phyloP scores from a whole-genome alignment of 2,797 vertebrate genomes.

The Megaceryle alcyon region DNA sequence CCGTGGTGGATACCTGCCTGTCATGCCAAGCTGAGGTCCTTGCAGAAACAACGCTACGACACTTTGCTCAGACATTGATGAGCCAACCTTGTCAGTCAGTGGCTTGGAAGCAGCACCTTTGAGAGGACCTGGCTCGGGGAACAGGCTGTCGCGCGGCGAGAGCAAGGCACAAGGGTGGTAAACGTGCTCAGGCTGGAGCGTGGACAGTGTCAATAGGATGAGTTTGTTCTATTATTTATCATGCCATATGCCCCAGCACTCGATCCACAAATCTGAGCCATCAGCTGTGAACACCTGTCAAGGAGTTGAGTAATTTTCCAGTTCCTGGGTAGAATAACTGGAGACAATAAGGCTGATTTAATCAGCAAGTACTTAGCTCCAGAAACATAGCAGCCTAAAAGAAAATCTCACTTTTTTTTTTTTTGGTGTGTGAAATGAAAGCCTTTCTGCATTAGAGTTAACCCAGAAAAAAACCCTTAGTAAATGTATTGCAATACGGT shows the following conservation, averaged over 20 bases:
- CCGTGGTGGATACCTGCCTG: neutral
- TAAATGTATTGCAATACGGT: neutral
- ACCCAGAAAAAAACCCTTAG: neutral
- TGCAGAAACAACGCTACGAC: fast-evolving
- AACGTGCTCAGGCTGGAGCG: neutral
- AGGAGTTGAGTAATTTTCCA: constrained; percentile 10
- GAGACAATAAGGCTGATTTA: neutral
- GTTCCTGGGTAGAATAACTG: neutral
- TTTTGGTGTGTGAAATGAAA: neutral
- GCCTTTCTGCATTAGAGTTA: neutral
- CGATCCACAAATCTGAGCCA: neutral
- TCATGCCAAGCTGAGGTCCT: fast-evolving
- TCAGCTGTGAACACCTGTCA: constrained; percentile 19
- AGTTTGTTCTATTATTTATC: neutral
- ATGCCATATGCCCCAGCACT: neutral
- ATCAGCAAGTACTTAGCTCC: neutral
- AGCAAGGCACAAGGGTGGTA: neutral
- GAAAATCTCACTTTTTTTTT: neutral
- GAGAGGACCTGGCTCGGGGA: neutral
- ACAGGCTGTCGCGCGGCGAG: fast-evolving
- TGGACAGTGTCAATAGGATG: neutral
- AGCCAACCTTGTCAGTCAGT: fast-evolving
- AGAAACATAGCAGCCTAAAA: neutral
- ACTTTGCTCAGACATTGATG: neutral
- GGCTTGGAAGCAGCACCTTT: neutral